A percentile compares a stretch with the other conserved stretches of the same genome.
Evolutionary conservation across 2,888 invertebrate genomes (phyloP).

Genomic region (Leptopilina drosophilae): DNA sequence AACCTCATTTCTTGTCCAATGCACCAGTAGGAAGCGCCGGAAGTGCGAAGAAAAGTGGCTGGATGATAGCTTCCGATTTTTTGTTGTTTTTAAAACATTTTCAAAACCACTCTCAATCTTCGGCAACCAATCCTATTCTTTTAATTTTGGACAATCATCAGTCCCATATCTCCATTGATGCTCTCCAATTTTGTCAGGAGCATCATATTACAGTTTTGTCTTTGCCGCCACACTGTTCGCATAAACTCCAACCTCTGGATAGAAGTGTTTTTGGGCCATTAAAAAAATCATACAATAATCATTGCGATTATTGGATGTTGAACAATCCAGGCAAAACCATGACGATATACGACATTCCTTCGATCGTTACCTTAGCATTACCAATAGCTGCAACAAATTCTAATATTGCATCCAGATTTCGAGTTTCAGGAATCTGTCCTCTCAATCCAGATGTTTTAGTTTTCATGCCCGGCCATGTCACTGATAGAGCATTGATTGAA

Average conservation of each 20-base stretch:
- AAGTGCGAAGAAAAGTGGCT: conserved; percentile 13
- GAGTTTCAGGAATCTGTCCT: conserved; percentile 55
- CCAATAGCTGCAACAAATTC: conserved; percentile 49
- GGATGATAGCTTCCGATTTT: no score
- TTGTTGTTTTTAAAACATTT: no score
- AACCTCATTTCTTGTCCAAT: conserved; percentile 6
- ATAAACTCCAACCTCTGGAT: background rate
- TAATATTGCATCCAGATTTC: conserved; percentile 55
- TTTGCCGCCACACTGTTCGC: no score
- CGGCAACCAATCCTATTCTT: no score
- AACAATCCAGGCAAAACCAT: conserved; percentile 61
- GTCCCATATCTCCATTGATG: no score
- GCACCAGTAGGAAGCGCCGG: conserved; percentile 27
- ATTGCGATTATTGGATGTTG: conserved; percentile 65
- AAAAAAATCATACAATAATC: conserved; percentile 63
- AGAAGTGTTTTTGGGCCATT: conserved; percentile 64
- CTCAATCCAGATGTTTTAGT: conserved; percentile 54
- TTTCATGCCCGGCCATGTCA: conserved; percentile 59
- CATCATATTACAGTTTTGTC: no score
- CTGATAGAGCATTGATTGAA: no score
- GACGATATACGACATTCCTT: conserved; percentile 63
- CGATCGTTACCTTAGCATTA: conserved; percentile 51
- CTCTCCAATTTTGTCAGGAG: no score
- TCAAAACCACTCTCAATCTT: no score
- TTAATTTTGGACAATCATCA: no score